Conservation (phyloP, 2,888 invertebrate genomes). For the Volucella inanis region DNA sequence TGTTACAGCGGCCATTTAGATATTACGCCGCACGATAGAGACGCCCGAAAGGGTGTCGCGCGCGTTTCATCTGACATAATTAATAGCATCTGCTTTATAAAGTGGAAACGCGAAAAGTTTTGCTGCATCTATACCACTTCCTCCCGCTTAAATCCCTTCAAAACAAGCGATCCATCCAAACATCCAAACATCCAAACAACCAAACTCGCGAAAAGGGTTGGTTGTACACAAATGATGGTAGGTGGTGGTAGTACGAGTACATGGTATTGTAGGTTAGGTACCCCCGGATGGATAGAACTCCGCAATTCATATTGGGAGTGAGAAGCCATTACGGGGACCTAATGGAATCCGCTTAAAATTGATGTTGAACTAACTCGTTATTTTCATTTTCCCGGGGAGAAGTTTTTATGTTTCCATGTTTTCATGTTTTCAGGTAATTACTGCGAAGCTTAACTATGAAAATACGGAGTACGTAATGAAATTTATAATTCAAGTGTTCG, state of each 20-base stretch:
- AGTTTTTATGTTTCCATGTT: conserved; percentile 26
- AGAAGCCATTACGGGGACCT: conserved; percentile 45
- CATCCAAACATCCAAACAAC: not conserved
- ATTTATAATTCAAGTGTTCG: conserved; percentile 34
- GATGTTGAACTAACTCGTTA: conserved; percentile 56
- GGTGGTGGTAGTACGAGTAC: too few relatives aligned
- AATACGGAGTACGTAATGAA: conserved; percentile 25
- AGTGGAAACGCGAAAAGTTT: conserved; percentile 70
- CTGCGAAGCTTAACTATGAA: conserved; percentile 37
- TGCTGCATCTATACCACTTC: conserved; percentile 21
- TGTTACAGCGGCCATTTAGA: conserved; percentile 67
- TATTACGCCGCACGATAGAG: conserved; percentile 38
- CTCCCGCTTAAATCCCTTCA: not conserved
- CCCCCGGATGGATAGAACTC: conserved; percentile 1
- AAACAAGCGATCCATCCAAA: conserved; percentile 22
- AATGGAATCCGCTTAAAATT: conserved; percentile 62
- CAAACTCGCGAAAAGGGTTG: too few relatives aligned
- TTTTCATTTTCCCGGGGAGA: conserved; percentile 26
- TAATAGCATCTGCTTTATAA: conserved; percentile 71
- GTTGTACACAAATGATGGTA: too few relatives aligned
- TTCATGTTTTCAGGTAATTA: conserved; percentile 54
- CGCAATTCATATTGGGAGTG: not conserved
- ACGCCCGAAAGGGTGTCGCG: conserved; percentile 7
- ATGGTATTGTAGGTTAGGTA: not conserved
- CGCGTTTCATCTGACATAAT: conserved; percentile 63